phyloP scores from a whole-genome alignment of 2,888 invertebrate genomes.

The Meganola albula region DNA sequence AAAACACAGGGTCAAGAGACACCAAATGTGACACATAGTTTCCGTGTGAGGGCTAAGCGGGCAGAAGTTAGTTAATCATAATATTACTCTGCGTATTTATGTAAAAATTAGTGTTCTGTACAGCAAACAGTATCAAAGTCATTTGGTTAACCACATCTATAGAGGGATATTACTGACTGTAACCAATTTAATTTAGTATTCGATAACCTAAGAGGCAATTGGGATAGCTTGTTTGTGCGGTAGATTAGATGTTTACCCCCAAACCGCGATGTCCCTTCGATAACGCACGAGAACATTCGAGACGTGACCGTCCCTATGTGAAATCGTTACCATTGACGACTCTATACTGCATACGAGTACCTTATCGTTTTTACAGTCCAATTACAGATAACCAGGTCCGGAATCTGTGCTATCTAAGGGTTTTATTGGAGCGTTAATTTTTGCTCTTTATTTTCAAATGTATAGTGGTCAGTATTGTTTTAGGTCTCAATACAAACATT shows the following conservation, averaged over 20 bases:
- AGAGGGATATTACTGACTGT: too few relatives aligned
- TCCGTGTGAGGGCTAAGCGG: too few relatives aligned
- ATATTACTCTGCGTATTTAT: too few relatives aligned
- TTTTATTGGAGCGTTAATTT: conserved; percentile 25
- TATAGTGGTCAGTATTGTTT: too few relatives aligned
- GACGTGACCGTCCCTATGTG: conserved; percentile 55
- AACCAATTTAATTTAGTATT: conserved; percentile 66
- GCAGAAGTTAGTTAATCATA: too few relatives aligned
- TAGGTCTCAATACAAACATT: too few relatives aligned
- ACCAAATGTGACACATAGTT: too few relatives aligned
- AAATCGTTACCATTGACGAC: conserved; percentile 58
- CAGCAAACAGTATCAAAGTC: too few relatives aligned
- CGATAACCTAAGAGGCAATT: conserved; percentile 64
- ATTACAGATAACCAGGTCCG: conserved; percentile 38
- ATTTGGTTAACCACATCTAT: too few relatives aligned
- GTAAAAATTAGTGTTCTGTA: too few relatives aligned
- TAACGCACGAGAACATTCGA: conserved; percentile 50
- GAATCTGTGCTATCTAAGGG: conserved; percentile 21
- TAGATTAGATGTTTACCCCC: conserved; percentile 65
- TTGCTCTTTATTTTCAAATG: conserved; percentile 19
- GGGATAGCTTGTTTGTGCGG: conserved; percentile 61
- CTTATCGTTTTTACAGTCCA: conserved; percentile 53
- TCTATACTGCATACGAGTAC: conserved; percentile 48
- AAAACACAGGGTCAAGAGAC: too few relatives aligned
- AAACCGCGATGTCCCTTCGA: conserved; percentile 61